These are phyloP conservation scores for Sycophila sp. DNA, from an alignment of 1,140 invertebrate genomes.

Conservation along the genomic window DNA sequence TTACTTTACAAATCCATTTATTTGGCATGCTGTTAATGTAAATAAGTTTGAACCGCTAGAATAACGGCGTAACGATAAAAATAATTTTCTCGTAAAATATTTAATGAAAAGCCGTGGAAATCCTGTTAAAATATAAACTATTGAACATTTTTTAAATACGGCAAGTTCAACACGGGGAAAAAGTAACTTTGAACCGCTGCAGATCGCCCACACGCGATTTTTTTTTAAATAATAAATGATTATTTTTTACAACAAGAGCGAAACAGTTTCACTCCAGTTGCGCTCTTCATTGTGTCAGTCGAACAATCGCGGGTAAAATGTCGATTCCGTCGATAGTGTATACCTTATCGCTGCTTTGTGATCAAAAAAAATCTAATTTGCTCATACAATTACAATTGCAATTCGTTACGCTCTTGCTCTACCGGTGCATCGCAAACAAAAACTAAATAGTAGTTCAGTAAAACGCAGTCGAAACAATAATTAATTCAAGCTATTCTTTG, in stretches of 20 bases:
- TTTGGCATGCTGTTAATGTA: conserved; percentile 10
- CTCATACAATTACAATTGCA: not conserved
- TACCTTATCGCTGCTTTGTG: not conserved
- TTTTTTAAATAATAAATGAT: too few species aligned
- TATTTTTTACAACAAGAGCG: conserved; percentile 9
- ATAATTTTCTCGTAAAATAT: not conserved
- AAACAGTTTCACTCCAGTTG: conserved; percentile 26
- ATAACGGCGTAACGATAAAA: not conserved
- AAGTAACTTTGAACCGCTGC: too few species aligned
- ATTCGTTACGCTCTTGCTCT: not conserved
- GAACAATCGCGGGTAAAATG: not conserved
- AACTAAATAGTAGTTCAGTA: not conserved
- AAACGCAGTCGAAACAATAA: not conserved
- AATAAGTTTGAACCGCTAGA: not conserved
- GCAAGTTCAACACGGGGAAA: too few species aligned
- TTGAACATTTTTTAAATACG: too few species aligned
- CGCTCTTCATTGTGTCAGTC: not conserved
- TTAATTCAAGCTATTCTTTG: too few species aligned
- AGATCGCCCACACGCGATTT: too few species aligned
- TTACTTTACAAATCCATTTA: conserved; percentile 29
- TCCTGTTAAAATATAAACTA: too few species aligned
- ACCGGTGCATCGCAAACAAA: not conserved
- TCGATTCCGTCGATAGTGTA: not conserved
- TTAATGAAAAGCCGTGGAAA: not conserved
- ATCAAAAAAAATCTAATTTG: not conserved